phyloP scores from a whole-genome alignment of 2,113 vertebrate genomes.

The Amazona vittata region DNA sequence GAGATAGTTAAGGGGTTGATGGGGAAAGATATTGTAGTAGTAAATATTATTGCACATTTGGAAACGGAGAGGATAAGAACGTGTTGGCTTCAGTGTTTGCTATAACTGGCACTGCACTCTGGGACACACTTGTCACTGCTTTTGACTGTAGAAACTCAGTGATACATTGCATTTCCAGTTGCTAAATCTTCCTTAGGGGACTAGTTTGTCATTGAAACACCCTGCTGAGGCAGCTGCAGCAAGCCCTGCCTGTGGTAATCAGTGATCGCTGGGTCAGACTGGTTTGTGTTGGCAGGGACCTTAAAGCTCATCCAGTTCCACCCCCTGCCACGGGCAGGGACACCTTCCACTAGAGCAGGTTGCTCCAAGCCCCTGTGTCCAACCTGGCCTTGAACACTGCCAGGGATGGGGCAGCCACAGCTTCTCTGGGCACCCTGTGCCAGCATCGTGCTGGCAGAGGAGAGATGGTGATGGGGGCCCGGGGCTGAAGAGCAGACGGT shows the following conservation, averaged over 20 bases:
- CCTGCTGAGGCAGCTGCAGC: neutral
- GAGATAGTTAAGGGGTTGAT: conserved; percentile 8
- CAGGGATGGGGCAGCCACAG: neutral
- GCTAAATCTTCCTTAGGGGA: neutral
- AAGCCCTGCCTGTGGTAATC: neutral
- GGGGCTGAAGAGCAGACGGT: neutral
- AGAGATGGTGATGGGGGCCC: neutral
- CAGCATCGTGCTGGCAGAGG: neutral
- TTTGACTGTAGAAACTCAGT: neutral
- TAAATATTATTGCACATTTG: conserved; percentile 43
- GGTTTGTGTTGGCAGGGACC: neutral
- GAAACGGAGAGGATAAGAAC: neutral
- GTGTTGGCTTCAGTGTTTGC: neutral
- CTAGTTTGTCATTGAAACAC: neutral
- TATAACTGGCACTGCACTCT: neutral
- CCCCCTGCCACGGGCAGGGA: neutral
- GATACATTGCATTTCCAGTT: neutral
- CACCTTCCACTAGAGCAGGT: neutral
- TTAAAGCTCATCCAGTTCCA: neutral
- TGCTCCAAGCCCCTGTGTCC: neutral
- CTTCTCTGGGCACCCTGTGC: neutral
- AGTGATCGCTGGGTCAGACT: neutral
- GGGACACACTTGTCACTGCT: conserved; percentile 26
- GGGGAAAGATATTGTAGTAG: neutral
- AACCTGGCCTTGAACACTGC: neutral